Evolutionary conservation across 2,113 vertebrate species (phyloP), one percentile per base, ranked within the genome.

Genomic region (Oncorhynchus masou): DNA sequence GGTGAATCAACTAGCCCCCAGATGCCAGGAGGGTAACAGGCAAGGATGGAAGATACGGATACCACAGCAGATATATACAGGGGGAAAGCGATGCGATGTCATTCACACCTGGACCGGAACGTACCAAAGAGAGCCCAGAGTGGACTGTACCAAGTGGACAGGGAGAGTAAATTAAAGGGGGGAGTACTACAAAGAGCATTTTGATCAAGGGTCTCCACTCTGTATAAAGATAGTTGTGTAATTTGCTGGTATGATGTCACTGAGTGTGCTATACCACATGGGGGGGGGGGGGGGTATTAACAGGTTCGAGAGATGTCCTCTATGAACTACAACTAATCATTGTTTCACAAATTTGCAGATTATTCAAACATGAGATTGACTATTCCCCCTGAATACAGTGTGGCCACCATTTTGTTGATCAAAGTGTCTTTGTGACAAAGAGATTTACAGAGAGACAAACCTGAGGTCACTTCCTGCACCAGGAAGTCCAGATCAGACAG

Each of bases 401-500:
- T 22, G 11, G 6, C 54, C 66, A 74, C 24, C 34, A 19, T 25
- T 49, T 49, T 6, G 9, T 22, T 48, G 1, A 27, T 66, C 16
- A 74, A 57, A 9, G 34, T 2, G 1, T 48, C 59, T 68, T 62
- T 34, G 20, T 27, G 27, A 70, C 59, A 31, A 59, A 65, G 39
- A 74, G 27, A 39, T 39, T 68, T 57, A 83, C 48, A 78, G 59
- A 69, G 22, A 81, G 85, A 97, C 95, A 95, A 93, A 99, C 96
- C 97, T 98, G 95, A 91, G 79, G 91, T 89, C 88, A 95, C 94
- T 94, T 95, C 96, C 89, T 95, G 95, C 85, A 91, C 91, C 93
- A 94, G 93, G 91, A 94, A 92, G 91, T 98, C 95, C 93, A 93
- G 86, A 86, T 95, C 94, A 93, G 96, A 96, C 92, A 95, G 88